Evolutionary conservation across 37 sponge, comb jelly and placozoan species (phyloP).

Genomic region (Eunapius fragilis): DNA sequence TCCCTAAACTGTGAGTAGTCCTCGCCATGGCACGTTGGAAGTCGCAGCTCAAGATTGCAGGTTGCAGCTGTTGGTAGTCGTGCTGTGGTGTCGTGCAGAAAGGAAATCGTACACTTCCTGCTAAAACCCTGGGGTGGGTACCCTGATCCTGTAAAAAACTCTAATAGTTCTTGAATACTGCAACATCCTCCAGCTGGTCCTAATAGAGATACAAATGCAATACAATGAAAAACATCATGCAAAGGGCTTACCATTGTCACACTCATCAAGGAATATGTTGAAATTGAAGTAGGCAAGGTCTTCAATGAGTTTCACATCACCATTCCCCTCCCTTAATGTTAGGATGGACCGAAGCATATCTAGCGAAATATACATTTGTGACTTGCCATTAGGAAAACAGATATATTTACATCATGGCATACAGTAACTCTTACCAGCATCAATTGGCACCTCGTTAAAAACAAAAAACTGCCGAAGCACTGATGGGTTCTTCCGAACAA

Average conservation of each 20-base stretch:
- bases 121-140: too few relatives aligned
- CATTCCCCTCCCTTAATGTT: too few relatives aligned
- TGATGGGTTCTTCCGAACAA: not conserved
- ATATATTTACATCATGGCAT: too few relatives aligned
- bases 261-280: constrained; percentile 26
- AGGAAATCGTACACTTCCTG: too few relatives aligned
- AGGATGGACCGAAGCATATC: too few relatives aligned
- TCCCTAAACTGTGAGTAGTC: constrained; percentile 16
- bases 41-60: not conserved
- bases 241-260: constrained; percentile 8
- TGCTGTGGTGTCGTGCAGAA: not conserved
- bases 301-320: not conserved
- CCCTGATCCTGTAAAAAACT: too few relatives aligned
- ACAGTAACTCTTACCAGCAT: constrained; percentile 2
- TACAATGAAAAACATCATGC: too few relatives aligned
- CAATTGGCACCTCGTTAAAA: not conserved
- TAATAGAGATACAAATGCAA: too few relatives aligned
- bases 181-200: too few relatives aligned
- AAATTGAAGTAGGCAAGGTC: constrained; percentile 26
- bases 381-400: too few relatives aligned
- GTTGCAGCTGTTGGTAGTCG: constrained; percentile 11
- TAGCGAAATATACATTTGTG: too few relatives aligned
- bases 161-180: too few relatives aligned
- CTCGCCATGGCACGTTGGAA: not conserved
- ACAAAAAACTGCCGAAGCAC: constrained; percentile 14